Conservation (phyloP, 1,140 invertebrate species). For the Drosophila suzukii region DNA sequence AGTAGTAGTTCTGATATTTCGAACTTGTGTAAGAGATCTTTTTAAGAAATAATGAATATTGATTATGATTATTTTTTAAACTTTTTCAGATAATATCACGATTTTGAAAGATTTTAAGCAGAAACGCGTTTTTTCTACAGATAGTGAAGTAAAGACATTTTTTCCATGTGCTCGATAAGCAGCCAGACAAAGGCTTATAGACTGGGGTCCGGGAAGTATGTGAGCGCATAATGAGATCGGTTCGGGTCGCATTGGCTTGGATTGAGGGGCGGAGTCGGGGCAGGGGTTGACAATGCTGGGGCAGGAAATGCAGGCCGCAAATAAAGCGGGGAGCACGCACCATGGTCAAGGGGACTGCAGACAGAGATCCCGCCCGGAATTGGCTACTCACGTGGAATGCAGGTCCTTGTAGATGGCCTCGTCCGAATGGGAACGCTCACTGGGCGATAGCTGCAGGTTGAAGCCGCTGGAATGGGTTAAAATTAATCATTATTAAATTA, state of each 20-base stretch:
- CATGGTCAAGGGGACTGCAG: conserved; percentile 13
- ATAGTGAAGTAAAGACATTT: neutral
- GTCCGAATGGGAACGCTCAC: conserved; percentile 88
- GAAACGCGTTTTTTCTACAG: neutral
- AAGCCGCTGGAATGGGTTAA: conserved; percentile 88
- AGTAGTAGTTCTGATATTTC: no score
- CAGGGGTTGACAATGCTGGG: conserved; percentile 3
- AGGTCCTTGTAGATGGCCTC: conserved; percentile 94
- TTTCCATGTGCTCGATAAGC: conserved; percentile 44
- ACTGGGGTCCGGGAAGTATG: conserved; percentile 24
- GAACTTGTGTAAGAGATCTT: no score
- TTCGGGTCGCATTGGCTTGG: neutral
- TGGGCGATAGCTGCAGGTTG: conserved; percentile 86
- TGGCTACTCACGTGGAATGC: conserved; percentile 88
- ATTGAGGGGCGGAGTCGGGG: neutral
- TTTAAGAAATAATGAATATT: no score
- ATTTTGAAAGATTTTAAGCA: neutral
- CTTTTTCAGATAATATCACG: no score
- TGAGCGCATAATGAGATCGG: conserved; percentile 58
- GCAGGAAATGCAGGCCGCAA: conserved; percentile 39
- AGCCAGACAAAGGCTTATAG: conserved; percentile 46
- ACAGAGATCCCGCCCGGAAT: neutral
- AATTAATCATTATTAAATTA: neutral
- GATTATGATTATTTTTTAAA: no score
- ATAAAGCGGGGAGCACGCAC: conserved; percentile 17